These are phyloP conservation scores for Nothoprocta pentlandii DNA, from an alignment of 2,113 vertebrate genomes.

Conservation along the genomic window DNA sequence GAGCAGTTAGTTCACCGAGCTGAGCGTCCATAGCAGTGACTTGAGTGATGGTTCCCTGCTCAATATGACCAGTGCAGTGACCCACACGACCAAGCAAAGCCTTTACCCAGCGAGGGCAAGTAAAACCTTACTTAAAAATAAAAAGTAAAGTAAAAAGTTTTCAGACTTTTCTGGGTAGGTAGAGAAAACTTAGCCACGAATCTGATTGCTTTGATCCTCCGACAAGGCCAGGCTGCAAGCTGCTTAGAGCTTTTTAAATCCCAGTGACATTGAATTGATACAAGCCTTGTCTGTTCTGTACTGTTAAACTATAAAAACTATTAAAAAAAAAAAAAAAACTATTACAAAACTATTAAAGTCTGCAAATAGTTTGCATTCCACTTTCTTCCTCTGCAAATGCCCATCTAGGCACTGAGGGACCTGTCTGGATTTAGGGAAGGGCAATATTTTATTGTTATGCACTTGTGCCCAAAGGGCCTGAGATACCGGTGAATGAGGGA, in stretches of 20 bases:
- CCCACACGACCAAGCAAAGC: background rate
- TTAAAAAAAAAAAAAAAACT: background rate
- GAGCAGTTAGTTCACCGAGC: background rate
- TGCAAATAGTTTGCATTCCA: background rate
- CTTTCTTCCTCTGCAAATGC: background rate
- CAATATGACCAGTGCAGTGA: rapidly evolving
- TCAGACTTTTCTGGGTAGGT: background rate
- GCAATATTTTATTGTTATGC: background rate
- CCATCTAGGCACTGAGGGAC: background rate
- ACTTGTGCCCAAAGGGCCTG: background rate
- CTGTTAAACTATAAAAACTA: background rate
- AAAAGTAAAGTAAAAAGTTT: background rate
- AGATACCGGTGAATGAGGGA: background rate
- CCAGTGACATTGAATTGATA: background rate
- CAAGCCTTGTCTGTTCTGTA: background rate
- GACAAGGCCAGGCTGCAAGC: background rate
- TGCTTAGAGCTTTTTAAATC: background rate
- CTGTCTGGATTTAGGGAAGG: background rate
- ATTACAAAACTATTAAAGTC: background rate
- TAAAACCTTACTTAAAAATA: background rate
- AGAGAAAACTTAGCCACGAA: background rate
- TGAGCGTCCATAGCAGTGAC: background rate
- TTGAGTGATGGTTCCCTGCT: background rate
- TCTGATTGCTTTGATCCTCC: background rate
- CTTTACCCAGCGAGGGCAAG: background rate